A percentile compares a stretch with the other conserved stretches of the same genome.
Conservation (phyloP, 2,888 invertebrate genomes). For the Macaria notata region DNA sequence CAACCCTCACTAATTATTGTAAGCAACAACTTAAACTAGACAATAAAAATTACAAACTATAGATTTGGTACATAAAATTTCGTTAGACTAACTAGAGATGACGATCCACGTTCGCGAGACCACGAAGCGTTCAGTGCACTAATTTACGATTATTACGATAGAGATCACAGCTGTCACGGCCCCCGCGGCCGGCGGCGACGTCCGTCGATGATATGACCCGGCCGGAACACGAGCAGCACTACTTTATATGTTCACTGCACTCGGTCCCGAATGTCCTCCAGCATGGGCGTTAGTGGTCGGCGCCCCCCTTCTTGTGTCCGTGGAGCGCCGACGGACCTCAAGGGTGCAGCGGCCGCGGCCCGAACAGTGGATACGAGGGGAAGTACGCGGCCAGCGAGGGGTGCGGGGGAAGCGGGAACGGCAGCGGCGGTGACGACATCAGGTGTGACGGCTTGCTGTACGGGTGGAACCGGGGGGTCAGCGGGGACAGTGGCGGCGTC, state of each 20-base stretch:
- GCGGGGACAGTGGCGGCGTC: slow-evolving; percentile 93
- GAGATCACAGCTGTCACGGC: slow-evolving; percentile 78
- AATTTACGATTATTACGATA: slow-evolving; percentile 74
- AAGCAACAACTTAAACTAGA: slow-evolving; percentile 74
- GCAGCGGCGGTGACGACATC: slow-evolving; percentile 86
- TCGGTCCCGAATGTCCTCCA: slow-evolving; percentile 71
- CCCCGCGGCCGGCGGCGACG: slow-evolving; percentile 52
- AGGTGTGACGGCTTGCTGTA: slow-evolving; percentile 92
- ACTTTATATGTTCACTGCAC: slow-evolving; percentile 71
- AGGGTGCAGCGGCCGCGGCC: slow-evolving; percentile 86
- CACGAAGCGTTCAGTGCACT: slow-evolving; percentile 70
- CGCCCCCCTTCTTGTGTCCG: slow-evolving; percentile 84
- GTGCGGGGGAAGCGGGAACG: slow-evolving; percentile 86
- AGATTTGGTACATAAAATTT: slow-evolving; percentile 81
- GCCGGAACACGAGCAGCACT: slow-evolving; percentile 68
- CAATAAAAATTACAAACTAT: slow-evolving; percentile 73
- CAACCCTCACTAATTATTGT: slow-evolving; percentile 69
- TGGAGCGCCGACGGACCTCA: slow-evolving; percentile 90
- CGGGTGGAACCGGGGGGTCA: slow-evolving; percentile 92
- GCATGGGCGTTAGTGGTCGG: slow-evolving; percentile 78
- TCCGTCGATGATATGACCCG: slow-evolving; percentile 78
- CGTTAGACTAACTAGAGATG: slow-evolving; percentile 76
- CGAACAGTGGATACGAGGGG: slow-evolving; percentile 94
- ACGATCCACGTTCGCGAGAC: slow-evolving; percentile 51
- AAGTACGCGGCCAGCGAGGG: slow-evolving; percentile 92